phyloP scores from a whole-genome alignment of 2,113 vertebrate species.

The Cyprinodon tularosa region DNA sequence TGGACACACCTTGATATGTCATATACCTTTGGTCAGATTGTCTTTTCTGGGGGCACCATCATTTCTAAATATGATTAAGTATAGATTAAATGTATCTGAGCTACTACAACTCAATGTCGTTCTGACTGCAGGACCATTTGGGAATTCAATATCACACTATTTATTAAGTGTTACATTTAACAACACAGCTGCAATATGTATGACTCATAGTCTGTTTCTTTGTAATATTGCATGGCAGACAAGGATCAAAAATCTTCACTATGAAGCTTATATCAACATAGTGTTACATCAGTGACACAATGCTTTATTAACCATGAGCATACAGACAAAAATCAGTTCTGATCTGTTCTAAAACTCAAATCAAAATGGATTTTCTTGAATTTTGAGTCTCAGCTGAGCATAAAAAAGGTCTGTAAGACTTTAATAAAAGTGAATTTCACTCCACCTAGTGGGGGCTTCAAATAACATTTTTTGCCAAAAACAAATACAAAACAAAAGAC shows the following conservation, averaged over 20 bases:
- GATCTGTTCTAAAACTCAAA: not conserved
- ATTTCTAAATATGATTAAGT: too few species aligned
- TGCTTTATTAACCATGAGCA: not conserved
- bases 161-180: not conserved
- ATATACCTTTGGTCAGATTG: too few species aligned
- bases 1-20: too few species aligned
- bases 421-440: slow-evolving; percentile 14
- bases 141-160: not conserved
- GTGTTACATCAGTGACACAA: too few species aligned
- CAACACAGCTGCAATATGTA: not conserved
- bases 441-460: slow-evolving; percentile 54
- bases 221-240: not conserved
- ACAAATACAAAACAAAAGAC: not conserved
- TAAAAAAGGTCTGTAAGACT: not conserved
- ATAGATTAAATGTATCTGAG: not conserved
- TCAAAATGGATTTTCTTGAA: not conserved
- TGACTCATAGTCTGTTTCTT: not conserved
- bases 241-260: not conserved
- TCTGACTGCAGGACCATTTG: not conserved
- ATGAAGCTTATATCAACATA: not conserved
- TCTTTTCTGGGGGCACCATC: too few species aligned
- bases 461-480: not conserved
- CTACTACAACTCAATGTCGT: not conserved
- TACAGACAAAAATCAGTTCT: not conserved
- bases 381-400: not conserved